These are phyloP conservation scores for Peromyscus leucopus DNA, from an alignment of 2,113 vertebrate species.

Conservation along the genomic window DNA sequence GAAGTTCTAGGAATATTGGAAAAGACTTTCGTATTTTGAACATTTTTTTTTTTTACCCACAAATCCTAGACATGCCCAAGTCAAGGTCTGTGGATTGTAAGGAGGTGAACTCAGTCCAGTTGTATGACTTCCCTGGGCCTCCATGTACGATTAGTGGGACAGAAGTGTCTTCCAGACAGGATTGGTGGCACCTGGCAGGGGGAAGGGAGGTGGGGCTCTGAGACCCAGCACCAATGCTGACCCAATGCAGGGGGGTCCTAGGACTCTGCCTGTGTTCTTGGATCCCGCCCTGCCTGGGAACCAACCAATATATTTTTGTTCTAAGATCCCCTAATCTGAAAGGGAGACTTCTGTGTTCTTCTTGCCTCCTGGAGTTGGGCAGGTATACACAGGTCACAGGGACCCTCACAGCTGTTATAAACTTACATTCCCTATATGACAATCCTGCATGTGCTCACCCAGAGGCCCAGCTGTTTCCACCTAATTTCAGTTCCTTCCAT, in stretches of 20 bases:
- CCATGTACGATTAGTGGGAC: too few species aligned
- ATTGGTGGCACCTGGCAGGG: fast-evolving
- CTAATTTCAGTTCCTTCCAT: neutral
- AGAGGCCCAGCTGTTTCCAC: fast-evolving
- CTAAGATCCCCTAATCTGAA: neutral
- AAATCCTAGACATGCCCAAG: neutral
- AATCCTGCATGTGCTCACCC: neutral
- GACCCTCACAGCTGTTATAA: neutral
- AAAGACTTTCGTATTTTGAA: neutral
- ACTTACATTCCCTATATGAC: neutral
- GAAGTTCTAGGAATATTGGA: neutral
- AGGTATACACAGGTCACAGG: neutral
- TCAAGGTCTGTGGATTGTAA: neutral
- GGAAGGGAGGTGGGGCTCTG: neutral
- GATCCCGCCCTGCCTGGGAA: neutral
- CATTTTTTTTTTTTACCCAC: neutral
- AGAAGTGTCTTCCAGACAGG: neutral
- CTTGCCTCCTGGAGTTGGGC: neutral
- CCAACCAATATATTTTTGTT: neutral
- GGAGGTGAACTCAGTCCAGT: neutral
- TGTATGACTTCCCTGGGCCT: neutral
- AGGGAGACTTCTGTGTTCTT: neutral
- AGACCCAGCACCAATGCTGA: neutral
- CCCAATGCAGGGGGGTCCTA: neutral
- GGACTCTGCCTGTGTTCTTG: neutral